Conservation (phyloP, 1,140 invertebrate genomes). For the Drosophila santomea region DNA sequence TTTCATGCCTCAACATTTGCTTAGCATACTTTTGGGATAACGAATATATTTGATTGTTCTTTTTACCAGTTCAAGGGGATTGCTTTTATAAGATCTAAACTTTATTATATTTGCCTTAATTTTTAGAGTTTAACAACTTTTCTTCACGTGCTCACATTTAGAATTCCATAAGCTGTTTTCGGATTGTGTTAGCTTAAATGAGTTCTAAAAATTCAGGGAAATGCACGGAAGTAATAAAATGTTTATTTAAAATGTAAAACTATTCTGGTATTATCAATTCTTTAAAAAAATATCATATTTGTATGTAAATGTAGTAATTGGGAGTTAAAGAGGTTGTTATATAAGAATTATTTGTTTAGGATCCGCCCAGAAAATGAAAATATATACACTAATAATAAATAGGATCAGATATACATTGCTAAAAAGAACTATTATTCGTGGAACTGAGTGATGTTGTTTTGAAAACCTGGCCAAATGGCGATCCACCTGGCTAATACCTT, state of each 20-base stretch:
- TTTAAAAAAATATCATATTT: no score
- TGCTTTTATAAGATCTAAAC: no score
- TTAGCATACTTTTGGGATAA: not conserved
- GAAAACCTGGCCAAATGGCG: slow-evolving; percentile 4
- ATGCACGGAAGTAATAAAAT: not conserved
- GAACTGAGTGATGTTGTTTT: not conserved
- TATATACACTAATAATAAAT: no score
- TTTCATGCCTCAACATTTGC: no score
- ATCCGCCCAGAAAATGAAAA: no score
- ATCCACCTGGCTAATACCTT: slow-evolving; percentile 28
- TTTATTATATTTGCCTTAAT: no score
- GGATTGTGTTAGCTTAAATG: not conserved
- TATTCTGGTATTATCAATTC: not conserved
- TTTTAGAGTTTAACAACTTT: no score
- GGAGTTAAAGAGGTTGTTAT: no score
- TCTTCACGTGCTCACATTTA: no score
- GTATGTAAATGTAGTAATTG: not conserved
- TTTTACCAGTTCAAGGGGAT: no score
- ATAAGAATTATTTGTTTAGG: no score
- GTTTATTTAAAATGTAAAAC: not conserved
- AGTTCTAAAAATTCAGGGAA: not conserved
- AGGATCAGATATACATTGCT: no score
- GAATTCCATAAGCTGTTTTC: not conserved
- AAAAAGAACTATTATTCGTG: not conserved
- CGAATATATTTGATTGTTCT: not conserved